phyloP scores from a whole-genome alignment of 2,797 vertebrate species.

The Harpagifer antarcticus region DNA sequence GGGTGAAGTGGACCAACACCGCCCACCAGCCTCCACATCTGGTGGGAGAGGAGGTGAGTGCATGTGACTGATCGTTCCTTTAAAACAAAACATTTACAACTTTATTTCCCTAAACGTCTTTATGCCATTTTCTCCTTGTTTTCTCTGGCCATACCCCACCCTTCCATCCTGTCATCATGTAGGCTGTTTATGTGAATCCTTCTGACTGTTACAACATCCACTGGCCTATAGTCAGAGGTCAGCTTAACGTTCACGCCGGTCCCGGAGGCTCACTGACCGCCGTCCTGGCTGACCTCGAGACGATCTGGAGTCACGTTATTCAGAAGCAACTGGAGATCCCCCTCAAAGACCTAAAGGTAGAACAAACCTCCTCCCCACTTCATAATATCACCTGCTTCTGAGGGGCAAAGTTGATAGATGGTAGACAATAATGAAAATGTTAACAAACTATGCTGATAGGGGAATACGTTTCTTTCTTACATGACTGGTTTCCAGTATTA shows the following conservation, averaged over 20 bases:
- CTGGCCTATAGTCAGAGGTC: conserved; percentile 93
- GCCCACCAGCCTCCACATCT: conserved; percentile 92
- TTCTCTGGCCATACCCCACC: conserved; percentile 5
- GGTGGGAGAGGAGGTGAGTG: conserved; percentile 94
- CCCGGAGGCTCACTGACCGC: conserved; percentile 93
- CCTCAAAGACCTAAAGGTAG: conserved; percentile 97
- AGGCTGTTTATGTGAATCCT: conserved; percentile 95
- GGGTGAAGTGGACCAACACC: conserved; percentile 95
- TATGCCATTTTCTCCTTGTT: conserved; percentile 3
- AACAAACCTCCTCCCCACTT: neutral
- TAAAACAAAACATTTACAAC: neutral
- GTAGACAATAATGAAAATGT: neutral
- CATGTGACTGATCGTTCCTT: neutral
- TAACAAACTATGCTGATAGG: neutral
- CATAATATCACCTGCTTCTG: neutral
- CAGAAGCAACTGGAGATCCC: conserved; percentile 97
- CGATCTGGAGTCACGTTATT: conserved; percentile 94
- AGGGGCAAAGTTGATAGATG: neutral
- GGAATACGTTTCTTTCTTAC: neutral
- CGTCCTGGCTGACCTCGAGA: conserved; percentile 92
- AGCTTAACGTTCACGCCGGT: conserved; percentile 91
- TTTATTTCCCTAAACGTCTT: conserved; percentile 1
- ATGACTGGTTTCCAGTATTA: conserved; percentile 89
- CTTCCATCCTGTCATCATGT: conserved; percentile 34
- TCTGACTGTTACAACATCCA: conserved; percentile 93